phyloP scores from a whole-genome alignment of 2,797 vertebrate species.

The Babyrousa celebensis region DNA sequence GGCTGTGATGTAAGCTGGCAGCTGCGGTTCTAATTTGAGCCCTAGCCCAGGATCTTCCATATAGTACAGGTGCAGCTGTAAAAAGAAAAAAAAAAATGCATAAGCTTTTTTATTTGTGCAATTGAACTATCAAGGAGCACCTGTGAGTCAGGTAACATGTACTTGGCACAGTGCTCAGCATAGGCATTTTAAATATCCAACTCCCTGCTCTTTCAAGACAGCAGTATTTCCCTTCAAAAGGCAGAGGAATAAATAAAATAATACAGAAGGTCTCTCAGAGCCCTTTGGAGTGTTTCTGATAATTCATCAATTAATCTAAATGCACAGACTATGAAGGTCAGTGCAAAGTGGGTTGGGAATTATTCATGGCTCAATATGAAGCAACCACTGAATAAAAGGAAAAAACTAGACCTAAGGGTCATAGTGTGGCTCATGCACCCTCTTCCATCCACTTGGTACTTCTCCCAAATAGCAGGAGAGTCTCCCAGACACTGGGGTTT shows the following conservation, averaged over 20 bases:
- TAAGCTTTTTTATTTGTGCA: neutral
- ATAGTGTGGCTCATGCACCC: neutral
- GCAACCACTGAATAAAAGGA: neutral
- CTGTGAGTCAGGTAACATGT: neutral
- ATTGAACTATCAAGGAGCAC: neutral
- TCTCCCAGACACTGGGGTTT: neutral
- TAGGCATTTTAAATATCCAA: neutral
- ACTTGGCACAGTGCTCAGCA: neutral
- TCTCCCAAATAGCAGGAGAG: neutral
- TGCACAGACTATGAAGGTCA: neutral
- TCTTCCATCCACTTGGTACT: neutral
- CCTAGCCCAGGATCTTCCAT: too few relatives aligned
- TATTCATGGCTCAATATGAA: constrained; percentile 44
- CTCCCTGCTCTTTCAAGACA: neutral
- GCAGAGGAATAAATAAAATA: neutral
- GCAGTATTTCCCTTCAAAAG: constrained; percentile 29
- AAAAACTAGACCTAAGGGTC: constrained; percentile 2
- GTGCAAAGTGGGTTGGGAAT: rapidly evolving
- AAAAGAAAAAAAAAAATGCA: neutral
- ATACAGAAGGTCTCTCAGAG: neutral
- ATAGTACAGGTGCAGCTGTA: too few relatives aligned
- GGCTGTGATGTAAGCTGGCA: too few relatives aligned
- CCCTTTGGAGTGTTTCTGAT: neutral
- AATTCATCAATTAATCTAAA: neutral
- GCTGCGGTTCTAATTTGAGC: too few relatives aligned